Base-by-base conservation (phyloP, 1,140 invertebrate genomes). In the Coptotermes formosanus region DNA sequence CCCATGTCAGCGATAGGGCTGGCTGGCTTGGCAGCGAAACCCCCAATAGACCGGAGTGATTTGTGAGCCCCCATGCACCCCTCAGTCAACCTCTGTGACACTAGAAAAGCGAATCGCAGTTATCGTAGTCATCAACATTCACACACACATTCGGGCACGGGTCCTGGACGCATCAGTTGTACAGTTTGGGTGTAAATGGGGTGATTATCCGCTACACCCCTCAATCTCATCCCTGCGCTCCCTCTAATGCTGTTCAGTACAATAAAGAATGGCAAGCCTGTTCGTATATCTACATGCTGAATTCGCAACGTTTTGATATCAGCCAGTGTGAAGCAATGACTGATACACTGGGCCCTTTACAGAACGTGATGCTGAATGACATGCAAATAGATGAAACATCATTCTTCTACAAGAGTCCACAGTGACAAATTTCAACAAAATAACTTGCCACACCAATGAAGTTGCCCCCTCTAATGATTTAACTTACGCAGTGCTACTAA, bases 61-160 rank as follows among this genome's bases (percentile, higher is more conserved):
- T 87, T 85, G 86, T 87, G 86, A 84, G 84, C 84, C 86, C 86
- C 84, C 19, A 21, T 44, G 48, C 75, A 82, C 82, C 75, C 86
- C 44, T 85, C 85, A 85, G 30, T 85, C 85, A 55, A 55, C 52
- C 52, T 55, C 52, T 55, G 83, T 84, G 83, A 84, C 83, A 84
- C 48, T 84, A 52, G 83, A 84, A 45, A 84, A 84, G 83, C 43
- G 48, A 59, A 45, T 38, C 55, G 48, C 83, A 52, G 83, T 75
- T 75, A 75, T 75, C 64, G n/a, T 55, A 21, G 52, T 55, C 52
- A 55, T 55, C 52, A 55, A 55, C 52, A 55, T 21, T 19, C 52
- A 55, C 52, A 55, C 52, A 55, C 52, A 55, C 19, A 55, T 19
- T 16, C 52, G 52, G 14, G 52, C 19, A 16, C 3, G 14, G 52